Conservation (phyloP, 2,888 invertebrate genomes). For the Ichneumon xanthorius region DNA sequence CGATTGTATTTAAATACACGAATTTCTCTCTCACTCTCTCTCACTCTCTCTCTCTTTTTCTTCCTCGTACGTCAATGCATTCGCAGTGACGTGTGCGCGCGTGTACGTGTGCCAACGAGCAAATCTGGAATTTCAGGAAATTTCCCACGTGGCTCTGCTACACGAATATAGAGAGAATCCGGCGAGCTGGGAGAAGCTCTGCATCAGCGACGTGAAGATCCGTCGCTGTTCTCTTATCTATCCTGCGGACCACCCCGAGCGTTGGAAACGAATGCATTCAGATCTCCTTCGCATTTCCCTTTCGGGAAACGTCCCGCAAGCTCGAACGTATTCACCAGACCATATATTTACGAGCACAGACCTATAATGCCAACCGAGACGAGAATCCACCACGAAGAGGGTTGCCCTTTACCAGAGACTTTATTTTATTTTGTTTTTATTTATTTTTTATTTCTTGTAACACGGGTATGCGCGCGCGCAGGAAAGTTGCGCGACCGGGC, state of each 20-base stretch:
- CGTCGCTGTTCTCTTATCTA: slow-evolving; percentile 25
- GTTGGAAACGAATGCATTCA: slow-evolving; percentile 34
- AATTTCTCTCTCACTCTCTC: no score
- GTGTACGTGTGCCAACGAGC: neutral
- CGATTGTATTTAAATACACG: slow-evolving; percentile 26
- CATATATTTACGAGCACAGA: slow-evolving; percentile 41
- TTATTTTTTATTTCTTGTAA: neutral
- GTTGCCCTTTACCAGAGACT: slow-evolving; percentile 30
- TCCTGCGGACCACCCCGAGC: slow-evolving; percentile 2
- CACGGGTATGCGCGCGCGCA: neutral
- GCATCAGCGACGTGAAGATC: slow-evolving; percentile 22
- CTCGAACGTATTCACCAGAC: slow-evolving; percentile 36
- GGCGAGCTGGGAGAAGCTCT: slow-evolving; percentile 16
- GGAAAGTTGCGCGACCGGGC: neutral
- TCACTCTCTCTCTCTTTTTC: no score
- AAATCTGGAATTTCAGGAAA: slow-evolving; percentile 15
- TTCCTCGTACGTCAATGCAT: neutral
- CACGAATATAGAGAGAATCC: slow-evolving; percentile 22
- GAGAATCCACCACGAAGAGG: slow-evolving; percentile 5
- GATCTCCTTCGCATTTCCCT: slow-evolving; percentile 20
- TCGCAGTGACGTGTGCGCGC: neutral
- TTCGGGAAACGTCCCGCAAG: slow-evolving; percentile 23
- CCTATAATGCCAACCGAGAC: slow-evolving; percentile 13
- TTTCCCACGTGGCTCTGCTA: slow-evolving; percentile 42
- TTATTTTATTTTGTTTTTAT: neutral